Base-by-base conservation (phyloP, 2,888 invertebrate species). In the Hydropsyche betteni region DNA sequence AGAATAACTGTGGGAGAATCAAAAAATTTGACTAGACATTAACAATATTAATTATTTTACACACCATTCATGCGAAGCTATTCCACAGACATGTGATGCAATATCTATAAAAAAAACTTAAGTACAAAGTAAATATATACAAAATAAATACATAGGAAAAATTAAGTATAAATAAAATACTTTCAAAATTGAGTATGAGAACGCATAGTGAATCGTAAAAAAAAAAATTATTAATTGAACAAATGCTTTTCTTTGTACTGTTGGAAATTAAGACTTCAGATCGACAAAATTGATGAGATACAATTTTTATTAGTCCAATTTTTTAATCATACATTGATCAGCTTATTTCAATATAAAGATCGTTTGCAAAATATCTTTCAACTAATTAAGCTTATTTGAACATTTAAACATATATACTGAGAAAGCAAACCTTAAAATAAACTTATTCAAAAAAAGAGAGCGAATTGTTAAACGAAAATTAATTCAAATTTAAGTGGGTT, bases 1-100 rank as follows among this genome's bases (percentile, higher is more conserved):
- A 74, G 75, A 75, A 76, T 78, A 78, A 76, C 76, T 76, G 78
- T 78, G 61, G 10, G 78, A 76, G 71, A 78, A 76, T 58, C 73
- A 52, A 76, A 76, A 74, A 77, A 73, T 70, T 75, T 78, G 78
- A 78, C 78, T 78, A 78, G 78, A 78, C 53, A 75, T 70, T 75
- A 78, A 78, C 74, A 76, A 72, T 78, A 69, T 70, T 38, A 64
- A 38, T 74, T 51, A 74, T 74, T 64, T 53, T n/a, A 74, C 58
- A 77, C 12, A 74, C 34, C 34, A 61, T 53, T n/a, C 24, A 50
- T 69, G 69, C 50, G 38, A 74, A 72, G 72, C 64, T 44, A 69
- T 50, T 64, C 36, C 58, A 24, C 58, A 0, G 24, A 58, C 58
- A 58, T 69, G 5, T 53, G 53, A 16, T 44, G 44, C 5, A 53